These are phyloP conservation scores for Carollia perspicillata DNA, from an alignment of 2,113 vertebrate species.

Conservation along the genomic window DNA sequence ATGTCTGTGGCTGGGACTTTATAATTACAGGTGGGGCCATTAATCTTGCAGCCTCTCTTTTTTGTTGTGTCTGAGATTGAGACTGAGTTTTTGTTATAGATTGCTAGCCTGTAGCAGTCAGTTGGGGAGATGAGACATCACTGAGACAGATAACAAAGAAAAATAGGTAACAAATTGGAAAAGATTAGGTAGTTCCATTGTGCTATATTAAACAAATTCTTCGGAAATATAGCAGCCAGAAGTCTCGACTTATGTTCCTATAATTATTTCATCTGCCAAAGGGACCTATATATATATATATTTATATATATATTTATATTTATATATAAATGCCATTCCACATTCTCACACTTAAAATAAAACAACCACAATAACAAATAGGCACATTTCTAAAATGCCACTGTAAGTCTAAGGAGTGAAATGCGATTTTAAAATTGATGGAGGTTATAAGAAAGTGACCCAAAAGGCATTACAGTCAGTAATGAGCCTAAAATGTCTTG, in stretches of 20 bases:
- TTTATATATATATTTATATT: too few species aligned
- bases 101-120: slow-evolving; percentile 64
- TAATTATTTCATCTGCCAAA: neutral
- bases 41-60: slow-evolving; percentile 63
- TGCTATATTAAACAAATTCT: slow-evolving; percentile 58
- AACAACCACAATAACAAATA: slow-evolving; percentile 18
- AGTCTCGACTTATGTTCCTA: neutral
- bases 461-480: slow-evolving; percentile 43
- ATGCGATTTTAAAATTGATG: slow-evolving; percentile 59
- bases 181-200: slow-evolving; percentile 34
- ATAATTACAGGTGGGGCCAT: slow-evolving; percentile 62
- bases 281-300: too few species aligned
- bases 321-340: too few species aligned
- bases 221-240: neutral
- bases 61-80: slow-evolving; percentile 50
- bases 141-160: slow-evolving; percentile 73
- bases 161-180: slow-evolving; percentile 67
- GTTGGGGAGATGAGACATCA: slow-evolving; percentile 61
- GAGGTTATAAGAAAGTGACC: slow-evolving; percentile 54
- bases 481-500: slow-evolving; percentile 52
- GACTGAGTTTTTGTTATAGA: slow-evolving; percentile 61
- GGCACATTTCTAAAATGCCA: slow-evolving; percentile 53
- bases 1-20: slow-evolving; percentile 54
- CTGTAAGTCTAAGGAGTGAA: slow-evolving; percentile 28
- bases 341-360: slow-evolving; percentile 10